Evolutionary conservation across 2,797 vertebrate genomes (phyloP), one percentile per base, ranked within the genome.

Genomic region (Siniperca scherzeri): DNA sequence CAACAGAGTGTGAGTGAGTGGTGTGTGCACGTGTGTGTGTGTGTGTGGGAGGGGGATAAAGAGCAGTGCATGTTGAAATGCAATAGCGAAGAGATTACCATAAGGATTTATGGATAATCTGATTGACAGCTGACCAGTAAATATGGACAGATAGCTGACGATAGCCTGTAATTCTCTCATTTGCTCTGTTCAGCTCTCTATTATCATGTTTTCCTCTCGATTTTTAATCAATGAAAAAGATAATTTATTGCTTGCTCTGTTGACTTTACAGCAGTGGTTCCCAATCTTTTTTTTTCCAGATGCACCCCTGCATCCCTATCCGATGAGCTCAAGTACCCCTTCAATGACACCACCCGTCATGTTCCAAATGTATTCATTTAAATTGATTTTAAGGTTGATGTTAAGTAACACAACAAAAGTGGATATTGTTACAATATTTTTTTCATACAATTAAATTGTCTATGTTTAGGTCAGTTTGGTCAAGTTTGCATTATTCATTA

Each of bases 51-150:
- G 21, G 19, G 44, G 73, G 74, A 76, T 75, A 56, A 74, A 78
- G 86, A 61, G 87, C 78, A 60, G 79, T 77, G 89, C 73, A 82
- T 91, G 93, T 88, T 91, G 84, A 93, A 92, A 87, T 90, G 91
- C 89, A 95, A 92, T 85, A 91, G 92, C 87, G 76, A 61, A 93
- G 90, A 91, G 94, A 94, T 95, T 94, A 94, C 80, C 88, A 86
- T 82, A 77, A 91, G 89, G 95, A 94, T 91, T 94, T 90, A 86
- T 91, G 78, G 81, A 88, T 96, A 95, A 96, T 96, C 92, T 94
- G 92, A 94, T 92, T 93, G 94, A 95, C 94, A 95, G 93, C 91
- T 95, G 94, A 96, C 93, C 87, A 80, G 92, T 95, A 93, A 95
- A 93, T 90, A 92, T 91, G 90, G 79, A 79, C 87, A 84, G 80